Base-by-base conservation (phyloP, 2,888 invertebrate species). In the Erebia ligea region DNA sequence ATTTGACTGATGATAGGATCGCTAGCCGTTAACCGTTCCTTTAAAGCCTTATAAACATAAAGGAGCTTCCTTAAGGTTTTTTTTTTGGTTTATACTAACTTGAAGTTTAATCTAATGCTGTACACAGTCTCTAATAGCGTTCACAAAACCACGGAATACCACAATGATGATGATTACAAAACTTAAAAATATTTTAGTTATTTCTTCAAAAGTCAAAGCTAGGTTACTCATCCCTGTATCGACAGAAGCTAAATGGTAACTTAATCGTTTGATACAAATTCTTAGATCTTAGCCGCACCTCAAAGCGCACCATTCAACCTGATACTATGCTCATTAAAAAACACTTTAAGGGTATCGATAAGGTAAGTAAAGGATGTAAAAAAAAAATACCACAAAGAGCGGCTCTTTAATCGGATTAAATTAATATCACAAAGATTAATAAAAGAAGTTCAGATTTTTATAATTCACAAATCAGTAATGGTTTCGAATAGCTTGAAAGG, bases 401-500 rank as follows among this genome's bases (percentile, higher is more conserved):
- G 42, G 67, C 42, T 34, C 17, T n/a, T 21, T 67, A 65, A 69
- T 61, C 66, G 45, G 52, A 61, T 70, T 66, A 66, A 54, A 63
- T 34, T 58, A 34, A 63, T 63, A 67, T 58, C 25, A 58, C 11
- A 17, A 58, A 15, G 17, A n/a, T 21, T 50, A 63, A 3, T 64
- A 59, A 40, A 59, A 61, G 61, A 66, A 57, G 25, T 13, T 6
- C 45, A 50, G 17, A 65, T 64, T 61, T 21, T 68, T 52, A 64
- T 70, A 69, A 70, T 69, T 54, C 50, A 61, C 56, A 71, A 48
- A 73, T 73, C 71, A 67, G 70, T 57, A 50, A 73, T 73, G 74
- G 68, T 64, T 61, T 45, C 70, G 61, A 67, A 59, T 68, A 67
- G 21, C 11, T 69, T 62, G 45, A 58, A 81, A 77, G 81, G 78